Base-by-base conservation (phyloP, 2,888 invertebrate species). In the Netelia inedita region DNA sequence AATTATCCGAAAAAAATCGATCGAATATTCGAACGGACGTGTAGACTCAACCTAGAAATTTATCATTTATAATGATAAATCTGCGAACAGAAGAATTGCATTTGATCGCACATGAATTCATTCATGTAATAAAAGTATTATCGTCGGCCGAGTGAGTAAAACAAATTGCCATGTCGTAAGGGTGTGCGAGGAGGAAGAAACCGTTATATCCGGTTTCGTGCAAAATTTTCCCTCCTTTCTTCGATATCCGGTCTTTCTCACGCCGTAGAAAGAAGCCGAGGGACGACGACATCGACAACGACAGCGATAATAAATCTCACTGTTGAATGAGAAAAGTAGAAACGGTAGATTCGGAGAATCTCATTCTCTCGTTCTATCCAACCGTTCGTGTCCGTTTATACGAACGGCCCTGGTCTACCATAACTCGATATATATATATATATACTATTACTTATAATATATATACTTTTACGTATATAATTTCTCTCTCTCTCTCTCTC, bases 241-340 rank as follows among this genome's bases (percentile, higher is more conserved):
- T 16, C 61, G 69, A 75, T 75, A 75, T 71, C 74, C 75, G 69
- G 75, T 75, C 68, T 65, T 75, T 69, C 75, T 57, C n/a, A 6
- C 16, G n/a, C 53, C 16, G 19, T 19, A 57, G 57, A 69, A 69
- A 63, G 53, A 46, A 46, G 59, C 19, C 3, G 57, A 5, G 43
- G 21, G 74, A 69, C 80, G 69, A 61, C 68, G 53, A 69, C 41
- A 50, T 75, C 66, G 68, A 74, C 14, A 28, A 63, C 69, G 69
- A 61, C 75, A 75, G 23, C 63, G 75, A 75, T 75, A 43, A 81
- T 81, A 81, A 81, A 81, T 81, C 81, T 81, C 43, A 5, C 16
- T 43, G 75, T 81, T 81, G 81, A 81, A 65, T 81, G 81, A 65
- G 81, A 63, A 81, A 71, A 81, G 50, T 75, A 69, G 75, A 41